Percentiles rank a stretch among this genome's conserved stretches.
phyloP scores from a whole-genome alignment of 2,113 vertebrate species.

The Naja naja region DNA sequence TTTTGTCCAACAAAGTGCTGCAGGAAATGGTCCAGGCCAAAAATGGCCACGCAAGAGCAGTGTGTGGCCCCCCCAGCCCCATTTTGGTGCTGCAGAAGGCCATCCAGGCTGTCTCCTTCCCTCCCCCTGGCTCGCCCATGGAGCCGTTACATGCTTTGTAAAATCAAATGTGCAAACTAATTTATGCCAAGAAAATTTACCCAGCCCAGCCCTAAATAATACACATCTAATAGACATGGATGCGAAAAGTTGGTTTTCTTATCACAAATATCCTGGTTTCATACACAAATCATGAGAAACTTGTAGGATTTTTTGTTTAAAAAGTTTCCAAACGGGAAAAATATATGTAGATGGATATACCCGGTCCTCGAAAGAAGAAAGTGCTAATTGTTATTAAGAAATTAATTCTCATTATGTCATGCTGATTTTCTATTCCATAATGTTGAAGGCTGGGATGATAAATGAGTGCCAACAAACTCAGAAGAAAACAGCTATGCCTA shows the following conservation, averaged over 20 bases:
- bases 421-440: slow-evolving; percentile 37
- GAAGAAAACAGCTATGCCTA: slow-evolving; percentile 26
- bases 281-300: neutral
- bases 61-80: too few species aligned
- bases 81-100: too few species aligned
- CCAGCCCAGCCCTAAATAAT: neutral
- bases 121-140: rapidly evolving
- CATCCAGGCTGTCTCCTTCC: too few species aligned
- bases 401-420: neutral
- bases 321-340: neutral
- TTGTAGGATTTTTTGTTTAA: neutral
- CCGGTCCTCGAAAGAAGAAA: neutral
- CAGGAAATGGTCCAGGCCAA: too few species aligned
- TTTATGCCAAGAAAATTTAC: neutral
- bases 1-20: too few species aligned
- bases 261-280: slow-evolving; percentile 29
- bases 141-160: neutral
- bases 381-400: neutral
- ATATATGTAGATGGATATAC: neutral
- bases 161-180: neutral
- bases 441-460: slow-evolving; percentile 35
- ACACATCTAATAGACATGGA: neutral
- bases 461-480: slow-evolving; percentile 34
- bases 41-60: too few species aligned
- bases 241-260: neutral